These are phyloP conservation scores for Raillietiella orientalis DNA, from an alignment of 2,888 invertebrate genomes.

Conservation along the genomic window DNA sequence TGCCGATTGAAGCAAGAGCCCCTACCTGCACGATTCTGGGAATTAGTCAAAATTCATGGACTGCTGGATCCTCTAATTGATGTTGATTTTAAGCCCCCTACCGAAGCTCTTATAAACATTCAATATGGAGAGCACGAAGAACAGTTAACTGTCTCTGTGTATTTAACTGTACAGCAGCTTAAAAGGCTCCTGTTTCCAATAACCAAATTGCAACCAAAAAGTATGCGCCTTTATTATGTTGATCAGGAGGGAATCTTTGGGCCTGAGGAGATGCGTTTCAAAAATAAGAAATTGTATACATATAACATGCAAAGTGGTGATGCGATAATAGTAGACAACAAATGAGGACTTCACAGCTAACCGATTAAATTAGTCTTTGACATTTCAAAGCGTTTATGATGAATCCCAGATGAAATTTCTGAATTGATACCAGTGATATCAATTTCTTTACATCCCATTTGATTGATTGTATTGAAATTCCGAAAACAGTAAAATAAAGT, in stretches of 20 bases:
- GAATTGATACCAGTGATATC: too few relatives aligned
- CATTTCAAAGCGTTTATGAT: too few relatives aligned
- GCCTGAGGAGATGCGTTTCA: slow-evolving; percentile 62
- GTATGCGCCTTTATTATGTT: slow-evolving; percentile 58
- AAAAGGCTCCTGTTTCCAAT: slow-evolving; percentile 26
- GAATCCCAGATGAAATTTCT: too few relatives aligned
- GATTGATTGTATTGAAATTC: too few relatives aligned
- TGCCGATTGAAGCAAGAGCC: slow-evolving; percentile 65
- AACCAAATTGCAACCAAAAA: slow-evolving; percentile 42
- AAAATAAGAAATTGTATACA: slow-evolving; percentile 59
- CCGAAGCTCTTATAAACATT: slow-evolving; percentile 48
- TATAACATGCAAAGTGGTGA: slow-evolving; percentile 67
- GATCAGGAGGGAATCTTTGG: slow-evolving; percentile 34
- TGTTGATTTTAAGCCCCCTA: slow-evolving; percentile 30
- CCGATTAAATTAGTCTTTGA: too few relatives aligned
- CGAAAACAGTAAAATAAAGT: too few relatives aligned
- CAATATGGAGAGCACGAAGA: slow-evolving; percentile 25
- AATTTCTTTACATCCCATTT: too few relatives aligned
- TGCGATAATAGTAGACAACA: slow-evolving; percentile 46
- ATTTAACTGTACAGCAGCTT: slow-evolving; percentile 31
- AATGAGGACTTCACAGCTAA: slow-evolving; percentile 3
- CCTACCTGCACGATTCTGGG: slow-evolving; percentile 48
- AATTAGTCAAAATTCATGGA: slow-evolving; percentile 52
- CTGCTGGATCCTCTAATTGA: slow-evolving; percentile 63
- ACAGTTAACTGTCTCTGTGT: slow-evolving; percentile 32